phyloP scores from a whole-genome alignment of 2,113 vertebrate genomes.

The Ornithorhynchus anatinus region DNA sequence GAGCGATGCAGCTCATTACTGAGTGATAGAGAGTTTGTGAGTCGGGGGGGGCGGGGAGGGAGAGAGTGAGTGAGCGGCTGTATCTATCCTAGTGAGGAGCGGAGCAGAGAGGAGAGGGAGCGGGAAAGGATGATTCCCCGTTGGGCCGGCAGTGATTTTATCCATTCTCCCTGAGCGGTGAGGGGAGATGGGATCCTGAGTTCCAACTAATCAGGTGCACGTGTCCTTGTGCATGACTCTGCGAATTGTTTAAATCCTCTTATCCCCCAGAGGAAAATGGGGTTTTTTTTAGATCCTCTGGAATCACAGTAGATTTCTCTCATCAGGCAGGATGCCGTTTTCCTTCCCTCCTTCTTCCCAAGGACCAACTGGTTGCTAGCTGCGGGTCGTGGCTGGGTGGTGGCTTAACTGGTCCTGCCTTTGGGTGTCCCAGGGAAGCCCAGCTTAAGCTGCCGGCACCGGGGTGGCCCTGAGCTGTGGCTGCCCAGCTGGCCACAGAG shows the following conservation, averaged over 20 bases:
- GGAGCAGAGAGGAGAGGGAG: constrained; percentile 21
- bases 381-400: too few relatives aligned
- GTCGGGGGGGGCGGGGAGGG: too few relatives aligned
- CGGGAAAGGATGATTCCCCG: constrained; percentile 1
- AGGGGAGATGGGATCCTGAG: background rate
- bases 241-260: constrained; percentile 25
- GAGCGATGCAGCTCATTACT: constrained; percentile 17
- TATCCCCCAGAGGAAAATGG: background rate
- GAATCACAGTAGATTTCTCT: constrained; percentile 1
- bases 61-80: too few relatives aligned
- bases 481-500: too few relatives aligned
- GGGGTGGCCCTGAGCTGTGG: too few relatives aligned
- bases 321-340: too few relatives aligned
- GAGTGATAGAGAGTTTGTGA: constrained; percentile 31
- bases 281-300: background rate
- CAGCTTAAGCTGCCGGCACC: too few relatives aligned
- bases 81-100: too few relatives aligned
- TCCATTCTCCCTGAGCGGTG: background rate
- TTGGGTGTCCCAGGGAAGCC: too few relatives aligned
- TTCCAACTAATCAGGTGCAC: background rate
- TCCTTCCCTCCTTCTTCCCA: too few relatives aligned
- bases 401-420: too few relatives aligned
- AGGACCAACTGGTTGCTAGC: too few relatives aligned
- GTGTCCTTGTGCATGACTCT: constrained; percentile 9
- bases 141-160: background rate